Base-by-base conservation (phyloP, 2,888 invertebrate genomes). In the Masnerella sp. region DNA sequence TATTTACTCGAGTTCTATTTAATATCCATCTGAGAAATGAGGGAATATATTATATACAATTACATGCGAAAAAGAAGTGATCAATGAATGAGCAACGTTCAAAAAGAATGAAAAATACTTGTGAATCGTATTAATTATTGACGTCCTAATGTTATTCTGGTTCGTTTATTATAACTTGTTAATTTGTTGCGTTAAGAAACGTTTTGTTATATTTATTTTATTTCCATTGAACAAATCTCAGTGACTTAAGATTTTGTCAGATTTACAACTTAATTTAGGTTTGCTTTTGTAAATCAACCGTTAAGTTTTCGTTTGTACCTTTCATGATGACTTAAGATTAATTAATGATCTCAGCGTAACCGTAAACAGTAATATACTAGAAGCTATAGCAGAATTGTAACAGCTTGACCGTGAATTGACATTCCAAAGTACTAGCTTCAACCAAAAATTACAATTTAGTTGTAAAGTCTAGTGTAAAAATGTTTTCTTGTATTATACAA, bases 241-340 rank as follows among this genome's bases (percentile, higher is more conserved):
- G 51, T 61, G 43, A 59, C n/a, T n/a, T 17, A 52, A 68, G 59
- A 52, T 61, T 69, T 59, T 20, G 18, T 61, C 51, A 68, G 59
- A 69, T 61, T 69, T 59, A 69, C 22, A 8, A 25, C n/a, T 52
- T 45, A 20, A 61, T 42, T 52, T 61, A 42, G 45, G 45, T 43
- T 59, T 34, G 2, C 5, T 58, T 28, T 40, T 17, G 12, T n/a
- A n/a, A n/a, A n/a, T n/a, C n/a, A n/a, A 62, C 42, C 11, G 2
- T 40, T 56, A 56, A 56, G 47, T 56, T 67, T 34, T 22, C 22
- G 25, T 67, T 67, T 56, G 65, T 47, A 56, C 42, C 40, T 42
- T 40, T 14, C 14, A 42, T n/a, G 28, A 58, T 52, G 45, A 52
- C 51, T 52, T 64, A 62, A 15, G 14, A 52, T 54, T 54, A 18